Conservation (phyloP, 2,888 invertebrate species). For the Ormyrus rosae region DNA sequence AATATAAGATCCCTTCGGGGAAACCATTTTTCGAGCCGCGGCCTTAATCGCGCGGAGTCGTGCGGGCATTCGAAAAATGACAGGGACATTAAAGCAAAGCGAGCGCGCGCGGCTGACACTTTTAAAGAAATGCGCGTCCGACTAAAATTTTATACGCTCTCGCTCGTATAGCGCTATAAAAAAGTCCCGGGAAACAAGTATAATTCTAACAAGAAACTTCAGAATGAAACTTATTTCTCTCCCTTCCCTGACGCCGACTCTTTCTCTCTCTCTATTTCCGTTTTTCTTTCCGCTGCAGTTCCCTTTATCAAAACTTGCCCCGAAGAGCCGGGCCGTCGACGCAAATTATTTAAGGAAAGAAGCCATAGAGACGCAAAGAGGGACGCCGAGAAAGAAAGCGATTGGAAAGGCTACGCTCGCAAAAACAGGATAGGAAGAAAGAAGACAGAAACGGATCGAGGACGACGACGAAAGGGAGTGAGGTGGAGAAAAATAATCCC, state of each 20-base stretch:
- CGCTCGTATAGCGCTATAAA: slow-evolving; percentile 23
- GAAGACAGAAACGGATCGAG: background rate
- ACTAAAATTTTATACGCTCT: slow-evolving; percentile 12
- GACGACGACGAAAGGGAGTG: background rate
- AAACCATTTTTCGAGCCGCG: too few relatives aligned
- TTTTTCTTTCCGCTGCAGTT: slow-evolving; percentile 37
- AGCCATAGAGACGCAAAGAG: background rate
- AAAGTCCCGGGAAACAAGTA: slow-evolving; percentile 39
- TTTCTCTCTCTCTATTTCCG: slow-evolving; percentile 27
- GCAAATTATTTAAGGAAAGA: slow-evolving; percentile 50
- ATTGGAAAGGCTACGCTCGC: slow-evolving; percentile 1
- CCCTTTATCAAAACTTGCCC: slow-evolving; percentile 48
- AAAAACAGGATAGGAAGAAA: background rate
- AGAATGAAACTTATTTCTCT: slow-evolving; percentile 42
- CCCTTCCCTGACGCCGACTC: slow-evolving; percentile 6
- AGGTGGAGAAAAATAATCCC: slow-evolving; percentile 32
- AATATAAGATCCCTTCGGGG: too few relatives aligned
- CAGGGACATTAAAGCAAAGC: too few relatives aligned
- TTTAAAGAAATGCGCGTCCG: background rate
- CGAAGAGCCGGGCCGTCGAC: background rate
- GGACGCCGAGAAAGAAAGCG: background rate
- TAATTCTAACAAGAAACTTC: slow-evolving; percentile 44
- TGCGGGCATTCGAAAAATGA: too few relatives aligned
- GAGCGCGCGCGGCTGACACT: too few relatives aligned
- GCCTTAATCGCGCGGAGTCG: too few relatives aligned